phyloP scores from a whole-genome alignment of 2,888 invertebrate species.

The Apotomis betuletana region DNA sequence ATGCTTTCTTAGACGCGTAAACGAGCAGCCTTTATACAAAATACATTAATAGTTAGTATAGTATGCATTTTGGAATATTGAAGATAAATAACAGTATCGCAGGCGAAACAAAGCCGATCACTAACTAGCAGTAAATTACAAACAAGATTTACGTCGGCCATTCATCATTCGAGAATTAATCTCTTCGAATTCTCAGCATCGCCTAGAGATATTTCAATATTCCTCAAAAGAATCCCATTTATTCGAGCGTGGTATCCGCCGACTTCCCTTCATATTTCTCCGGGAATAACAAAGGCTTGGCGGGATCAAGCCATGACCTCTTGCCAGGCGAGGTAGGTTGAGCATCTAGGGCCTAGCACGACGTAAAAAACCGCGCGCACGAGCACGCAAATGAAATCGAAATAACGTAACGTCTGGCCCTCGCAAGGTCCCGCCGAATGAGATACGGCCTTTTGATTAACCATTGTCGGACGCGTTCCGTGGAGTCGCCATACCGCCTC shows the following conservation, averaged over 20 bases:
- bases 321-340: constrained; percentile 56
- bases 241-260: constrained; percentile 62
- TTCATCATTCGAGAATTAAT: constrained; percentile 77
- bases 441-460: constrained; percentile 82
- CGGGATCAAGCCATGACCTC: constrained; percentile 75
- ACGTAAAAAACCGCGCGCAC: constrained; percentile 72
- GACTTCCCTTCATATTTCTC: constrained; percentile 77
- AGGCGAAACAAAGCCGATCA: constrained; percentile 65
- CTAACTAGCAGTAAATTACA: constrained; percentile 71
- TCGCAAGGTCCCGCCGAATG: constrained; percentile 71
- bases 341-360: constrained; percentile 54
- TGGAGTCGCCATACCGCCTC: constrained; percentile 58
- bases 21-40: constrained; percentile 18
- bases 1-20: constrained; percentile 54
- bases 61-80: constrained; percentile 26
- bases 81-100: constrained; percentile 49
- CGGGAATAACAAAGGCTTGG: constrained; percentile 72
- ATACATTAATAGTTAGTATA: constrained; percentile 10
- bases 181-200: constrained; percentile 62
- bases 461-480: constrained; percentile 71
- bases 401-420: constrained; percentile 73
- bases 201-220: constrained; percentile 79
- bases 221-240: constrained; percentile 76
- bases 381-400: constrained; percentile 83
- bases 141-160: constrained; percentile 71